A percentile compares a stretch with the other conserved stretches of the same genome.
Evolutionary conservation across 2,888 invertebrate species (phyloP).

Genomic region (Arrhopalites spinosus): DNA sequence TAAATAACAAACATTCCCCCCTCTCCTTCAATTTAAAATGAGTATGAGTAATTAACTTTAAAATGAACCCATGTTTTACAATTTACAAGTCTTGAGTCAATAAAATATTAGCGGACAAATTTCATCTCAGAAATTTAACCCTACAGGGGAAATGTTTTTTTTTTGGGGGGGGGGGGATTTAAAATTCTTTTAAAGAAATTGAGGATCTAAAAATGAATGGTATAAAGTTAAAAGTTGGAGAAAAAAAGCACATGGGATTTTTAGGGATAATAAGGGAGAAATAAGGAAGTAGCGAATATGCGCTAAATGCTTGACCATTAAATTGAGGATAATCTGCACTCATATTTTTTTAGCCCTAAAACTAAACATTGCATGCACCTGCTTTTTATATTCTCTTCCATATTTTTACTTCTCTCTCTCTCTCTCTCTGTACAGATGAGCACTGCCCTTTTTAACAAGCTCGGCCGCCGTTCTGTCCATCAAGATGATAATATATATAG

Average conservation of each 20-base stretch:
- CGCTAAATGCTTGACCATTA: conserved; percentile 19
- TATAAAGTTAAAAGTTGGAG: too few species aligned
- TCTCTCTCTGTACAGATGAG: not conserved
- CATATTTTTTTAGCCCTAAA: not conserved
- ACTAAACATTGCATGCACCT: conserved; percentile 12
- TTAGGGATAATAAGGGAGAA: conserved; percentile 18
- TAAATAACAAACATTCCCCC: too few species aligned
- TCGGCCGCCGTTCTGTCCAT: not conserved
- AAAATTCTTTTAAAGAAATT: too few species aligned
- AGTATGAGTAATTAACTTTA: too few species aligned
- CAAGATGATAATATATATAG: not conserved
- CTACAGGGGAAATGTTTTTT: too few species aligned
- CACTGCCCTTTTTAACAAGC: not conserved
- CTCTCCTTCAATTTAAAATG: too few species aligned
- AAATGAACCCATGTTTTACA: too few species aligned
- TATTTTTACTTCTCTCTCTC: not conserved
- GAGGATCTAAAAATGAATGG: too few species aligned
- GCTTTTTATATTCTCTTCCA: not conserved
- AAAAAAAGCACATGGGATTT: not conserved
- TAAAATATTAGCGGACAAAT: too few species aligned
- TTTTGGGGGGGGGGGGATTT: too few species aligned
- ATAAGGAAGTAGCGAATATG: conserved; percentile 18
- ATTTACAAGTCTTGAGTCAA: too few species aligned
- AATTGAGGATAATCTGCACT: conserved; percentile 9
- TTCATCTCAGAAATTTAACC: too few species aligned